phyloP scores from a whole-genome alignment of 2,797 vertebrate genomes.

The Rhinogobio ventralis region DNA sequence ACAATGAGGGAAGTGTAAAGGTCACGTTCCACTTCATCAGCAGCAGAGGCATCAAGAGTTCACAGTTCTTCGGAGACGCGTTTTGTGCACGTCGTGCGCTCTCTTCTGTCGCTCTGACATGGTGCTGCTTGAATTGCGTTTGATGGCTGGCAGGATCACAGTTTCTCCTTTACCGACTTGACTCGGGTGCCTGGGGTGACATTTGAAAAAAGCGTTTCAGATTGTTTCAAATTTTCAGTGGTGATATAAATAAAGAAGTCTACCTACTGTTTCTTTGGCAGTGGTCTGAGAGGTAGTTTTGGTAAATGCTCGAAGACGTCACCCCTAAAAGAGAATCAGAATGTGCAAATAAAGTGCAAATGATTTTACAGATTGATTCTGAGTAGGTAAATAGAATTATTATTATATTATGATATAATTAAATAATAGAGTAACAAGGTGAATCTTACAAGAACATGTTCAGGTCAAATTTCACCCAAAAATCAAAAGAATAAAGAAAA shows the following conservation, averaged over 20 bases:
- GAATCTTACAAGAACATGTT: neutral
- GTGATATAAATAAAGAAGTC: neutral
- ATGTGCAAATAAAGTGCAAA: neutral
- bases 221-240: no score
- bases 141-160: constrained; percentile 71
- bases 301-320: constrained; percentile 63
- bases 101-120: constrained; percentile 68
- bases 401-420: neutral
- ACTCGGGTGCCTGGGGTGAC: constrained; percentile 17
- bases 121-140: constrained; percentile 64
- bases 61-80: constrained; percentile 59
- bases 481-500: neutral
- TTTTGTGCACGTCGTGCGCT: constrained; percentile 69
- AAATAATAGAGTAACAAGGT: neutral
- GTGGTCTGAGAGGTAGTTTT: constrained; percentile 61
- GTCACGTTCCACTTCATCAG: neutral
- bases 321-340: constrained; percentile 49
- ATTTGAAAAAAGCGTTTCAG: neutral
- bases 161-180: constrained; percentile 55
- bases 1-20: neutral
- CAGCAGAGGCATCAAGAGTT: constrained; percentile 23
- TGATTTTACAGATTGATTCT: neutral
- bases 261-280: constrained; percentile 72
- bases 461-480: neutral
- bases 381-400: neutral